Evolutionary conservation across 2,113 vertebrate species (phyloP), one percentile per base, ranked within the genome.

Genomic region (Plectropomus leopardus): DNA sequence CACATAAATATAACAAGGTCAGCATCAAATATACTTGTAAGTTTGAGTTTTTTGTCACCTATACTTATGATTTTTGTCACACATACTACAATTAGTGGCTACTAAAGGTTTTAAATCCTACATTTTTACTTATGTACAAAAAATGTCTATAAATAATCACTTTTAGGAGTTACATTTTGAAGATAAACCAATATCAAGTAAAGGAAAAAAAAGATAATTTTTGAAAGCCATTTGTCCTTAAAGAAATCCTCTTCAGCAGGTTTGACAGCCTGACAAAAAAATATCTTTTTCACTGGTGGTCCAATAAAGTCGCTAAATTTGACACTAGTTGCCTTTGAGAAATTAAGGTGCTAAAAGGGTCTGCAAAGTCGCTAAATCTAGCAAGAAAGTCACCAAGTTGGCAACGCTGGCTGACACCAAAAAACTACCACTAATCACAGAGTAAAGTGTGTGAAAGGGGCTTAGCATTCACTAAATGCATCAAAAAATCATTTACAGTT

Each of bases 361-460:
- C n/a, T n/a, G n/a, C n/a, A n/a, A n/a, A n/a, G n/a, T n/a, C n/a
- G n/a, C n/a, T n/a, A n/a, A n/a, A n/a, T n/a, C n/a, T n/a, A n/a
- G n/a, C n/a, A n/a, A n/a, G n/a, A n/a, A n/a, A n/a, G n/a, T n/a
- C n/a, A n/a, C n/a, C n/a, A n/a, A n/a, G n/a, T n/a, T n/a, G n/a
- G n/a, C n/a, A n/a, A 83, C 3, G 16, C 59, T 45, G 51, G n/a
- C n/a, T n/a, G n/a, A 61, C 6, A 30, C 48, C 23, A 23, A 23
- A 30, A 16, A 44, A 30, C 10, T 2, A 24, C 1, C 15, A 4
- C 14, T 26, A 26, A 28, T 77, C 28, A 1, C 10, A 51, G 58
- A 72, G 54, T 86, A 79, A 89, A 85, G 83, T 88, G 24, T 80
- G 42, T 88, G 40, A 82, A 77, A 85, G 72, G 68, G 65, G 26